phyloP scores from a whole-genome alignment of 1,140 invertebrate genomes.

The Drosophila teissieri region DNA sequence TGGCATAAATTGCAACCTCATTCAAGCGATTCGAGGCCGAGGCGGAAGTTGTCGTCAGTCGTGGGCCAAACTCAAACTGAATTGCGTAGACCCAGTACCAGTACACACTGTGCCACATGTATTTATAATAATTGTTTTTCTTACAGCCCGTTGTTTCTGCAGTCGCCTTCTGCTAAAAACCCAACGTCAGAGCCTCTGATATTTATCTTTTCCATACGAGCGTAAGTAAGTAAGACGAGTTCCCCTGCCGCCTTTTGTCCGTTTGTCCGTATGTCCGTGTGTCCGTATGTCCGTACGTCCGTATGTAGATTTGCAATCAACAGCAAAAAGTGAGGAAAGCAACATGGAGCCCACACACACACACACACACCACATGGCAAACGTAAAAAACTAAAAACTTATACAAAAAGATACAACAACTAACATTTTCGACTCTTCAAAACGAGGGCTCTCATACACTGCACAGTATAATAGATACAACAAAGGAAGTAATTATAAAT shows the following conservation, averaged over 20 bases:
- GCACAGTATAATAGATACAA: too few species aligned
- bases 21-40: constrained; percentile 62
- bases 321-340: constrained; percentile 72
- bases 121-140: constrained; percentile 69
- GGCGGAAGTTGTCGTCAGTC: constrained; percentile 62
- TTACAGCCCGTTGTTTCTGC: constrained; percentile 29
- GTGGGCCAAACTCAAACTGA: constrained; percentile 53
- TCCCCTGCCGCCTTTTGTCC: constrained; percentile 22
- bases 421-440: constrained; percentile 5
- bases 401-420: constrained; percentile 34
- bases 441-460: constrained; percentile 25
- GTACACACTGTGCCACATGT: constrained; percentile 30
- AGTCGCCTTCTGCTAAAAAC: constrained; percentile 46
- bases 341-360: constrained; percentile 45
- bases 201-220: constrained; percentile 61
- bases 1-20: constrained; percentile 82
- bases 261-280: constrained; percentile 1
- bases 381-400: constrained; percentile 31
- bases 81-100: constrained; percentile 49
- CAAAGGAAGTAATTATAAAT: too few species aligned
- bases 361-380: constrained; percentile 2
- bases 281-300: constrained; percentile 18
- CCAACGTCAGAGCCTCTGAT: constrained; percentile 61
- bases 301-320: constrained; percentile 73
- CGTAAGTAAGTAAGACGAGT: constrained; percentile 69